phyloP scores from a whole-genome alignment of 2,797 vertebrate genomes.

The Cottoperca gobio region DNA sequence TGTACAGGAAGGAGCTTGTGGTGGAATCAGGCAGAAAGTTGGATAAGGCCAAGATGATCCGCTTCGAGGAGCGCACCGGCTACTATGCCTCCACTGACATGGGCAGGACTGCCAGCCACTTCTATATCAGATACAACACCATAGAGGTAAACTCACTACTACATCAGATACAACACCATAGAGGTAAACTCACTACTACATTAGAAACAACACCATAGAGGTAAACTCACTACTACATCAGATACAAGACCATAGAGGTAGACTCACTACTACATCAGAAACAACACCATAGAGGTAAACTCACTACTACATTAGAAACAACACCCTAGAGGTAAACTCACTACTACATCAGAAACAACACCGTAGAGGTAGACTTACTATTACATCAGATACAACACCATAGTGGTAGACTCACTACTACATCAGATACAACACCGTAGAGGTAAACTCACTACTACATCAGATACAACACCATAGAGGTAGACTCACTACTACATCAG shows the following conservation, averaged over 20 bases:
- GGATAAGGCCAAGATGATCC: constrained; percentile 97
- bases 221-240: too few species aligned
- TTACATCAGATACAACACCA: neutral
- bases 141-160: constrained; percentile 88
- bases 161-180: neutral
- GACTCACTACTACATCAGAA: neutral
- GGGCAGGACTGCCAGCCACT: constrained; percentile 97
- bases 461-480: neutral
- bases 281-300: neutral
- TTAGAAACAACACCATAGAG: neutral
- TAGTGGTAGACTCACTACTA: neutral
- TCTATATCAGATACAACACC: constrained; percentile 98
- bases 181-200: constrained; percentile 83
- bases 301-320: neutral
- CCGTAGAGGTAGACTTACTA: neutral
- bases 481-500: neutral
- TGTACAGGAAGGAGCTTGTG: constrained; percentile 93
- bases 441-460: neutral
- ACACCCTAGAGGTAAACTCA: neutral
- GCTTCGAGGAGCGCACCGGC: constrained; percentile 96
- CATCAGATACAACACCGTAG: neutral
- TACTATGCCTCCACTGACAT: constrained; percentile 97
- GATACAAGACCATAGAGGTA: too few species aligned
- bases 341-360: neutral
- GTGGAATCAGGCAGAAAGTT: constrained; percentile 93